Percentiles rank a stretch among this genome's conserved stretches.
Evolutionary conservation across 1,140 invertebrate species (phyloP).

Genomic region (Telenomus remus): DNA sequence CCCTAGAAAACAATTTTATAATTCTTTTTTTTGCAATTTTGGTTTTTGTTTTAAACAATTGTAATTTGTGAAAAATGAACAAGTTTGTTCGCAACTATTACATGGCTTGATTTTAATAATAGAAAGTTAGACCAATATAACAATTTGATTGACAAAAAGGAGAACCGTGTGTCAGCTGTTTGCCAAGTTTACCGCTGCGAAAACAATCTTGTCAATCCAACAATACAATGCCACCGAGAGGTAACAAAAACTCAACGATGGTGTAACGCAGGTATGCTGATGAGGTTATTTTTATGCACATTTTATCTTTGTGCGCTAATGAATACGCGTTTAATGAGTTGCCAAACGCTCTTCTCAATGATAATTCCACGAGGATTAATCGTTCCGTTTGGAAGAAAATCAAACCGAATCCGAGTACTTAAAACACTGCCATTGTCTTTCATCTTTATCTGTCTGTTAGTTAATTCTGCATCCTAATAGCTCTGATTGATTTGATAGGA

Average conservation of each 20-base stretch:
- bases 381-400: conserved; percentile 11
- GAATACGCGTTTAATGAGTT: conserved; percentile 39
- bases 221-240: conserved; percentile 12
- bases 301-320: conserved; percentile 41
- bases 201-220: conserved; percentile 16
- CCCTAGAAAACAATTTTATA: no score
- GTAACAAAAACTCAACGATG: conserved; percentile 35
- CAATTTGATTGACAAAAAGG: no score
- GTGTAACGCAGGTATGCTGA: conserved; percentile 35
- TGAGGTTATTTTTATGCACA: conserved; percentile 38
- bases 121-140: no score
- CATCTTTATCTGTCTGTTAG: no score
- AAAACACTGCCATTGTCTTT: no score
- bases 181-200: conserved; percentile 10
- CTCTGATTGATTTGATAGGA: no score
- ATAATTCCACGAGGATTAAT: conserved; percentile 24
- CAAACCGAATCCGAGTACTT: background rate
- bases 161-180: background rate
- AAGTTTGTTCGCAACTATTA: no score
- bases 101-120: no score
- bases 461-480: no score
- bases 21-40: no score
- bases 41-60: no score
- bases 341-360: conserved; percentile 28
- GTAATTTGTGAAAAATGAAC: no score